A percentile compares a stretch with the other conserved stretches of the same genome.
phyloP scores from a whole-genome alignment of 2,888 invertebrate species.

The Tineola bisselliella region DNA sequence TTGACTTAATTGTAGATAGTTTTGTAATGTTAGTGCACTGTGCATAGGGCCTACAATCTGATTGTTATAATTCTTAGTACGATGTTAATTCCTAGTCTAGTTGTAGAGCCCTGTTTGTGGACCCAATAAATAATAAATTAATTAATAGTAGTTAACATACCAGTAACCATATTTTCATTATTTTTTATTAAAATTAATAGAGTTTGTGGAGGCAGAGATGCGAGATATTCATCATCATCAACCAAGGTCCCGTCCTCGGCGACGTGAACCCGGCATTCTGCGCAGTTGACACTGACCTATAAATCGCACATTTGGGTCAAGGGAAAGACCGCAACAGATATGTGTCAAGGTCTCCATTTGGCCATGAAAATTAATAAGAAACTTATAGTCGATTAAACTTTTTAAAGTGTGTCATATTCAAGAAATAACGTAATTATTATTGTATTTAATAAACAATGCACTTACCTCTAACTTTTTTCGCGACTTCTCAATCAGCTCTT shows the following conservation, averaged over 20 bases:
- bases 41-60: no score
- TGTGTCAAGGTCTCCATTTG: not conserved
- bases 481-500: conserved; percentile 75
- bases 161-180: conserved; percentile 68
- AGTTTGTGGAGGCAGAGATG: conserved; percentile 78
- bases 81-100: no score
- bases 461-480: conserved; percentile 72
- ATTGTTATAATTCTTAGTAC: no score
- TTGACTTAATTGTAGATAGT: no score
- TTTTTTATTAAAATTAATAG: conserved; percentile 70
- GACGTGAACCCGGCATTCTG: conserved; percentile 62
- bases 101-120: no score
- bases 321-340: conserved; percentile 17
- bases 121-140: no score
- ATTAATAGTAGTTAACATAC: conserved; percentile 32
- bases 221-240: conserved; percentile 80
- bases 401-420: not conserved
- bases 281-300: conserved; percentile 59
- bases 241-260: conserved; percentile 76
- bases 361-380: not conserved
- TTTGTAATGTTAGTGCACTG: no score
- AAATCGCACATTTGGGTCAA: conserved; percentile 33
- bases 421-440: not conserved
- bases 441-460: conserved; percentile 17
- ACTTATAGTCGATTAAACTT: not conserved